These are phyloP conservation scores for Drosophila mimica DNA, from an alignment of 2,888 invertebrate species.

Conservation along the genomic window DNA sequence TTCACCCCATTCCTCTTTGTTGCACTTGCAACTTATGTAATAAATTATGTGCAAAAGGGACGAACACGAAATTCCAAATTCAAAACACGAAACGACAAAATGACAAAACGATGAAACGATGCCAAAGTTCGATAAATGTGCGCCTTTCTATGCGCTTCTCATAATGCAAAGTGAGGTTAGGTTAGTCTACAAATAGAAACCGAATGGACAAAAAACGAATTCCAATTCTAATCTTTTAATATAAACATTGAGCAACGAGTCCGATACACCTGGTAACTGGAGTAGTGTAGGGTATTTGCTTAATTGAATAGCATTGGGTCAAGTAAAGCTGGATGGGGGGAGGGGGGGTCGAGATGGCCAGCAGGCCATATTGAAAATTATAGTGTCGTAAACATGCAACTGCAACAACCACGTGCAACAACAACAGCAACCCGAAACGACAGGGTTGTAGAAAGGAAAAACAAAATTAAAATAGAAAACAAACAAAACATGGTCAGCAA, in stretches of 20 bases:
- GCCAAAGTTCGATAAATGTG: background rate
- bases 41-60: constrained; percentile 22
- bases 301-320: constrained; percentile 7
- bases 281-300: constrained; percentile 22
- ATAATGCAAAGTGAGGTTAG: background rate
- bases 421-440: constrained; percentile 12
- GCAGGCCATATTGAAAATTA: constrained; percentile 71
- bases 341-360: background rate
- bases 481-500: constrained; percentile 63
- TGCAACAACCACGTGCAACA: constrained; percentile 42
- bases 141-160: constrained; percentile 41
- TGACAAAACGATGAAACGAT: constrained; percentile 12
- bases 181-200: background rate
- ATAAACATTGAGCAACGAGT: background rate
- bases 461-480: constrained; percentile 69
- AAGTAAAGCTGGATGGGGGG: background rate
- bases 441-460: constrained; percentile 10
- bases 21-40: constrained; percentile 14
- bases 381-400: constrained; percentile 76
- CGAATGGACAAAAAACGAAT: background rate
- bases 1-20: constrained; percentile 1
- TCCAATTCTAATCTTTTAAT: background rate
- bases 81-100: constrained; percentile 15
- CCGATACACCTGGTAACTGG: background rate
- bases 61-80: constrained; percentile 9